A percentile compares a stretch with the other conserved stretches of the same genome.
Evolutionary conservation across 1,140 invertebrate genomes (phyloP).

Genomic region (Pogonomyrmex barbatus): DNA sequence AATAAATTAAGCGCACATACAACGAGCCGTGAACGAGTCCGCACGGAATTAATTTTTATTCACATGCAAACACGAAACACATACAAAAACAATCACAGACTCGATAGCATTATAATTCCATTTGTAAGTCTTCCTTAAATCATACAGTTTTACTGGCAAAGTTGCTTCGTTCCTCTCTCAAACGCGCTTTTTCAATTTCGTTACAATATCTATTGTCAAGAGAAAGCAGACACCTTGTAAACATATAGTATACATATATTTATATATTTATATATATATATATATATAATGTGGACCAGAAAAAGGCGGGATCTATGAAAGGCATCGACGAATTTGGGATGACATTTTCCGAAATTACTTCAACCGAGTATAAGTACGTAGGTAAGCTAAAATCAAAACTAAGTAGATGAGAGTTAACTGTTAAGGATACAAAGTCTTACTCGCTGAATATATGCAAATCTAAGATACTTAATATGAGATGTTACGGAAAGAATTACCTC

Average conservation of each 20-base stretch:
- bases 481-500: not conserved
- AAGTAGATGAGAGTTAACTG: conserved; percentile 26
- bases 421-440: not conserved
- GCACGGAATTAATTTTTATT: conserved; percentile 19
- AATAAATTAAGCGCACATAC: conserved; percentile 42
- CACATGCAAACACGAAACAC: conserved; percentile 54
- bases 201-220: conserved; percentile 28
- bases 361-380: conserved; percentile 22
- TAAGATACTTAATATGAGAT: not conserved
- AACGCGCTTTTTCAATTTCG: conserved; percentile 31
- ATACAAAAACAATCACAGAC: conserved; percentile 44
- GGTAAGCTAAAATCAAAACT: not conserved
- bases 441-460: not conserved
- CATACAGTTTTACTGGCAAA: conserved; percentile 10
- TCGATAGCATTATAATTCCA: conserved; percentile 50
- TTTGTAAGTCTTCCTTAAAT: conserved; percentile 5
- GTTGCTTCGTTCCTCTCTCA: conserved; percentile 10
- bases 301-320: conserved; percentile 42
- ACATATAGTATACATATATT: conserved; percentile 61
- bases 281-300: conserved; percentile 47
- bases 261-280: conserved; percentile 57
- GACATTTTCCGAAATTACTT: not conserved
- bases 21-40: not conserved
- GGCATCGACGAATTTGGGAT: conserved; percentile 24
- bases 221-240: conserved; percentile 52